Evolutionary conservation across 2,797 vertebrate species (phyloP), one percentile per base, ranked within the genome.

Genomic region (Brotula barbata): DNA sequence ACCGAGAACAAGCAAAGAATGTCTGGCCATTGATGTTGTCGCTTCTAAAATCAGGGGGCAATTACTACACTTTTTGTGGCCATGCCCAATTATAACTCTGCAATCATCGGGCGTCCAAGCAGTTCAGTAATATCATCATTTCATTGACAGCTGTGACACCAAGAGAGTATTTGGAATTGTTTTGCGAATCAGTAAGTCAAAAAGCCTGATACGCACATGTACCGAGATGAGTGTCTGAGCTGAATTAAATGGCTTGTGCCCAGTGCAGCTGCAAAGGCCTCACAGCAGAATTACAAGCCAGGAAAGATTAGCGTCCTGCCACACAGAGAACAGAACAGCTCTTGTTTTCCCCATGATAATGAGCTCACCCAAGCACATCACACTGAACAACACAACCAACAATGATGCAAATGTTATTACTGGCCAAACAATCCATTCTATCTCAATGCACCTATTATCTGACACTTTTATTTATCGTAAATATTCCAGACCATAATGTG

Each of bases 261-360:
- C 43, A 15, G 31, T 68, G 75, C 70, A 66, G 58, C 68, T 49
- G 37, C 58, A 75, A 80, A 68, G 80, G 83, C 83, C 84, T 79
- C 80, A 81, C 69, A 81, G 68, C 76, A 72, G 81, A 90, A 87
- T 81, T 82, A 89, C 88, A 85, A 91, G 90, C 89, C 91, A 92
- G 86, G 90, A 91, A 86, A 90, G 90, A 92, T 93, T 92, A 93
- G 79, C 40, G 77, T 92, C 87, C 87, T 58, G 82, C 83, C 59
- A 79, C 66, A 68, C 72, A 61, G 79, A 63, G 84, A 90, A 92
- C 91, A 93, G 81, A 90, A 89, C 85, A 83, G 78, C 89, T 89
- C 91, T 92, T 92, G 91, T 92, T 89, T 87, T 58, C 71, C 72
- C 68, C 70, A 10, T 78, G 80, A 75, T 90, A 90, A 92, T 90